Conservation (phyloP, 30 jellyfish, hydroid and myxozoan species). For the Catostylus mosaicus region DNA sequence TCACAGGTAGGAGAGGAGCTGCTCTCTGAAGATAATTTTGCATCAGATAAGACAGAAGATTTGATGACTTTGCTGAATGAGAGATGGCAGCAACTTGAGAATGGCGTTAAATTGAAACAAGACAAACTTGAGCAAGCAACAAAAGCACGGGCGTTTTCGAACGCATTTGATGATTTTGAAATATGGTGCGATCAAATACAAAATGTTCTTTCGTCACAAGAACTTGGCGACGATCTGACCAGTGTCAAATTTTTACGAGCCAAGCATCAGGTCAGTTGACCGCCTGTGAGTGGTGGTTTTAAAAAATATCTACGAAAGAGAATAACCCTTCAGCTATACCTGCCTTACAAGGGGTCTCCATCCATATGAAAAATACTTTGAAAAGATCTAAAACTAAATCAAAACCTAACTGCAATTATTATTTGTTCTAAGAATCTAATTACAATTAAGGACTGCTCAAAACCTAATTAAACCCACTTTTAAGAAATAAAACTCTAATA, state of each 20-base stretch:
- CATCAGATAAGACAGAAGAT: slow-evolving; percentile 54
- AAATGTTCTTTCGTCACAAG: slow-evolving; percentile 28
- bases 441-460: too few relatives aligned
- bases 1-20: slow-evolving; percentile 61
- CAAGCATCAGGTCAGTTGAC: slow-evolving; percentile 54
- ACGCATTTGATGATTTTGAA: slow-evolving; percentile 41
- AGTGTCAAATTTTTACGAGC: slow-evolving; percentile 34
- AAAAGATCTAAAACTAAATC: too few relatives aligned
- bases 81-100: slow-evolving; percentile 68
- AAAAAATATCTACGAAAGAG: too few relatives aligned
- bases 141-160: slow-evolving; percentile 44
- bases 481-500: too few relatives aligned
- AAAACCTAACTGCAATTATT: too few relatives aligned
- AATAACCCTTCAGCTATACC: too few relatives aligned
- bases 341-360: too few relatives aligned
- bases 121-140: slow-evolving; percentile 61
- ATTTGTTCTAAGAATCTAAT: too few relatives aligned
- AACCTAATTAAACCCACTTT: too few relatives aligned
- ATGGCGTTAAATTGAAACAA: slow-evolving; percentile 27
- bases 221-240: slow-evolving; percentile 58
- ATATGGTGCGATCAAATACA: slow-evolving; percentile 70
- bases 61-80: slow-evolving; percentile 50
- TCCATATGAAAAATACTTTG: too few relatives aligned
- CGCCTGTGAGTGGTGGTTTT: too few relatives aligned
- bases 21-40: slow-evolving; percentile 36